Conservation (phyloP, 2,797 vertebrate genomes). For the Oophaga sylvatica region DNA sequence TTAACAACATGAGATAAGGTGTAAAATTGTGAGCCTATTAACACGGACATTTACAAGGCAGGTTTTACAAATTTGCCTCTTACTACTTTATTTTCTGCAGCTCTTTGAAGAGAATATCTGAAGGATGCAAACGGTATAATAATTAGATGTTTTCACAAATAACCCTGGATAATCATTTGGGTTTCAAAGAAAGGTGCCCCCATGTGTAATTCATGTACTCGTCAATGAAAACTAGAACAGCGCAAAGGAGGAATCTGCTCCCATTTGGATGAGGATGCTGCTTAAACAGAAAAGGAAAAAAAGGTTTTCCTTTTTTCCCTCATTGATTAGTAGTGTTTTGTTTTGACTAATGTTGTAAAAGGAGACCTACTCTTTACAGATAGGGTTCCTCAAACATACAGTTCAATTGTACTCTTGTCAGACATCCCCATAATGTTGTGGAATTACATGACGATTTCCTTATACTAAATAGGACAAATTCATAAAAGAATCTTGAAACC, state of each 20-base stretch:
- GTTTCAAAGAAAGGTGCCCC: not conserved
- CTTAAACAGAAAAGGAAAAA: not conserved
- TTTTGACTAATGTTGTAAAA: not conserved
- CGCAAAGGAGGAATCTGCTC: not conserved
- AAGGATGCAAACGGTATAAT: not conserved
- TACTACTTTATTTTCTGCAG: not conserved
- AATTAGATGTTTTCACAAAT: conserved; percentile 1
- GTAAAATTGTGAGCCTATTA: not conserved
- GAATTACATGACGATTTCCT: not conserved
- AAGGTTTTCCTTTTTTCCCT: not conserved
- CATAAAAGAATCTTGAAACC: not conserved
- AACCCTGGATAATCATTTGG: not conserved
- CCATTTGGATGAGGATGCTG: not conserved
- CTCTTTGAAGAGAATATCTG: not conserved
- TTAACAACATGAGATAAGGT: not conserved
- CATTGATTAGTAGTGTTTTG: not conserved
- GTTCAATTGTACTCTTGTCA: no score
- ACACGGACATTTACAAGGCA: not conserved
- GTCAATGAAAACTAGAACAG: not conserved
- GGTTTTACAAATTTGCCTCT: not conserved
- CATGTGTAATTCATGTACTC: not conserved
- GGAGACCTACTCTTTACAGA: not conserved
- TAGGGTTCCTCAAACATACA: no score
- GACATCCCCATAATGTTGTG: not conserved
- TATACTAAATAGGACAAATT: not conserved